Conservation (phyloP, 64 coral and sea anemone species). For the Pachyseris speciosa region DNA sequence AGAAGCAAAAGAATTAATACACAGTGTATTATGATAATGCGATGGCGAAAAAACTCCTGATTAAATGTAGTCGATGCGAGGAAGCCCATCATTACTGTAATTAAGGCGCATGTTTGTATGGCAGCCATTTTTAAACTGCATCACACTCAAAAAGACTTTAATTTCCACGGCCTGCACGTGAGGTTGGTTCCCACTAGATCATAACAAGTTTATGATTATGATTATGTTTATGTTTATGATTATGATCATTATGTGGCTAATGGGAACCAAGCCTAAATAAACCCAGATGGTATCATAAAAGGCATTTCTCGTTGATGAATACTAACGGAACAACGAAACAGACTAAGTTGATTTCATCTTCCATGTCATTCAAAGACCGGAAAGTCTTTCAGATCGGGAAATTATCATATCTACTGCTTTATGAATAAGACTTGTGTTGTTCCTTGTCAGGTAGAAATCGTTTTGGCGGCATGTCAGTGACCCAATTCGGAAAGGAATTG, state of each 20-base stretch:
- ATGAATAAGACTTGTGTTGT: too few species aligned
- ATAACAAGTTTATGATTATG: neutral
- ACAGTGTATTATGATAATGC: neutral
- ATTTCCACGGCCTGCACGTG: neutral
- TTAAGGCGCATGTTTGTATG: neutral
- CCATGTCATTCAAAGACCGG: too few species aligned
- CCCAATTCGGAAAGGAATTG: too few species aligned
- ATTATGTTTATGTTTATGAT: neutral
- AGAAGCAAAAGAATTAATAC: slow-evolving; percentile 2
- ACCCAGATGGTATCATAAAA: too few species aligned
- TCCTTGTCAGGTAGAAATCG: too few species aligned
- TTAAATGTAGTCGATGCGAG: neutral
- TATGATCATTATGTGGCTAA: neutral
- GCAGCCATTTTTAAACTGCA: neutral
- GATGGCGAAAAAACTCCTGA: neutral
- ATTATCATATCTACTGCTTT: too few species aligned
- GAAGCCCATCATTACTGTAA: neutral
- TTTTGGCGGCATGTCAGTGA: too few species aligned
- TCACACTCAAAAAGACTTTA: neutral
- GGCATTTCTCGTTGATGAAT: too few species aligned
- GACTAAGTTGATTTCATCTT: too few species aligned
- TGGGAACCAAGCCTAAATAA: neutral
- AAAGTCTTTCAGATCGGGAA: too few species aligned
- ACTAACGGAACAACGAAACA: too few species aligned
- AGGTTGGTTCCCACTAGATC: neutral